These are phyloP conservation scores for Miltochrista miniata DNA, from an alignment of 2,888 invertebrate species.

Conservation along the genomic window DNA sequence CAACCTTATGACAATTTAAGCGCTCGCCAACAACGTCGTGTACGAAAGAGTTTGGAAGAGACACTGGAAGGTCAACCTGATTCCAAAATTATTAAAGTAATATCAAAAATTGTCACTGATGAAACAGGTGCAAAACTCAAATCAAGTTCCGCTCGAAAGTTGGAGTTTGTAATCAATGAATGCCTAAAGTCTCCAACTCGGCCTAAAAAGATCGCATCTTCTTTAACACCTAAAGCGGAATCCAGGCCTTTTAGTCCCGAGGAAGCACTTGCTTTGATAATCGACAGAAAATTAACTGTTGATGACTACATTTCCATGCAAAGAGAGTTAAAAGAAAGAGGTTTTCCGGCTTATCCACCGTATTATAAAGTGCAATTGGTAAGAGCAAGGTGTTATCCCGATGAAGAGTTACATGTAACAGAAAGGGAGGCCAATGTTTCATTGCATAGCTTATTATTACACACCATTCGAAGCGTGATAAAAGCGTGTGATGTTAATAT, in stretches of 20 bases:
- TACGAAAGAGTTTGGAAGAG: background rate
- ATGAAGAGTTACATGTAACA: background rate
- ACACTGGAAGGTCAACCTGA: background rate
- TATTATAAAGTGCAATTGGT: conserved; percentile 6
- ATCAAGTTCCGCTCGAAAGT: conserved; percentile 1
- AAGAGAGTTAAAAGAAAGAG: conserved; percentile 1
- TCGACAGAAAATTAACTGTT: conserved; percentile 8
- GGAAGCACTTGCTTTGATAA: conserved; percentile 6
- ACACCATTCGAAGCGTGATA: background rate
- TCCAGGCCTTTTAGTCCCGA: conserved; percentile 5
- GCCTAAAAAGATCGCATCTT: background rate
- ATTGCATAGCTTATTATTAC: background rate
- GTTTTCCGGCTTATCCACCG: conserved; percentile 7
- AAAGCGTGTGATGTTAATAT: background rate
- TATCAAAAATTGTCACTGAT: conserved; percentile 1
- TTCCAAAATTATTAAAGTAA: conserved; percentile 4
- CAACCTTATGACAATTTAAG: too few relatives aligned
- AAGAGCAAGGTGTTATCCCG: background rate
- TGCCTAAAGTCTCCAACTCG: conserved; percentile 8
- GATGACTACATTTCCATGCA: conserved; percentile 5
- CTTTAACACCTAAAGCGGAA: background rate
- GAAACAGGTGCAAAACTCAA: background rate
- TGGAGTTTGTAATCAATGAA: conserved; percentile 9
- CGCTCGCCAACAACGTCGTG: too few relatives aligned
- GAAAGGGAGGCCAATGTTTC: background rate